A percentile compares a stretch with the other conserved stretches of the same genome.
Evolutionary conservation across 2,113 vertebrate genomes (phyloP).

Genomic region (Hystrix brachyura): DNA sequence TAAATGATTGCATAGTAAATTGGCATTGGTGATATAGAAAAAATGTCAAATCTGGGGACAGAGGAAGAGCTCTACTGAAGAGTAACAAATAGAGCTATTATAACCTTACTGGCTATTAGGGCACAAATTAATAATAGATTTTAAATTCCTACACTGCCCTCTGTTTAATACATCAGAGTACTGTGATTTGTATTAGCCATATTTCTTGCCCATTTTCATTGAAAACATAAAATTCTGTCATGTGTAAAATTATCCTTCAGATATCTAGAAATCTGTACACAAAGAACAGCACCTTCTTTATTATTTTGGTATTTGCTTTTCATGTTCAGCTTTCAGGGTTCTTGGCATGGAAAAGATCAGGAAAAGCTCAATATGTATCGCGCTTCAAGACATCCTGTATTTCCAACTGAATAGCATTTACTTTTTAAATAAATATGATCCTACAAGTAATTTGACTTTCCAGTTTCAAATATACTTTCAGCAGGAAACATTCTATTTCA

Average conservation of each 20-base stretch:
- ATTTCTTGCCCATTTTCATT: background rate
- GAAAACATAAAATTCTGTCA: slow-evolving; percentile 19
- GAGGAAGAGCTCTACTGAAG: background rate
- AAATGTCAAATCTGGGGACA: background rate
- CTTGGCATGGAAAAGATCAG: background rate
- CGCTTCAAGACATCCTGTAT: background rate
- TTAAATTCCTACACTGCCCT: background rate
- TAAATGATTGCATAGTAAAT: background rate
- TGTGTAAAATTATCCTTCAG: background rate
- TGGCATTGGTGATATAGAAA: background rate
- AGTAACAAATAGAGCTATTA: background rate
- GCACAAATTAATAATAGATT: background rate
- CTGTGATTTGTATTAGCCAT: background rate
- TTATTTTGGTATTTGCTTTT: background rate
- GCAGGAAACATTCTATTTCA: slow-evolving; percentile 5
- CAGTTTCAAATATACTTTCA: background rate
- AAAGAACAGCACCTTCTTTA: background rate
- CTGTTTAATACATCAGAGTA: background rate
- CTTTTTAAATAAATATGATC: slow-evolving; percentile 1
- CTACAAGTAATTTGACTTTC: background rate
- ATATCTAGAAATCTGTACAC: background rate
- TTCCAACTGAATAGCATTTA: background rate
- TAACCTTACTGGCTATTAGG: background rate
- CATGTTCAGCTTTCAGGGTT: background rate
- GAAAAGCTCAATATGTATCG: background rate